Base-by-base conservation (phyloP, 2,888 invertebrate species). In the Meta bourneti region DNA sequence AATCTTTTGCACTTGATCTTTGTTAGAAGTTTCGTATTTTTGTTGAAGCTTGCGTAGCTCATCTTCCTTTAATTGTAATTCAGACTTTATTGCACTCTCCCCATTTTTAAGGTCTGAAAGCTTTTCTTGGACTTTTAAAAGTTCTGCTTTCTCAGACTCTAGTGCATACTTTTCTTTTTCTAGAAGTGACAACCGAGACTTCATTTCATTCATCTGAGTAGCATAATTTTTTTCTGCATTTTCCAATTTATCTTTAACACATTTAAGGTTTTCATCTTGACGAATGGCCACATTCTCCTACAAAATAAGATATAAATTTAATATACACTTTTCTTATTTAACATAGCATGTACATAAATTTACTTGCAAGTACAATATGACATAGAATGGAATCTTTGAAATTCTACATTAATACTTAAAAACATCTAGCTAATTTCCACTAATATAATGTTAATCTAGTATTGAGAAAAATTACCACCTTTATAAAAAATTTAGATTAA, bases 161-260 rank as follows among this genome's bases (percentile, higher is more conserved):
- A 89, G 52, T 2, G n/a, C 19, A 51, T 11, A 34, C 6, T 85
- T 93, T n/a, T 91, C 75, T 11, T 74, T 89, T 71, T 93, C 83
- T 19, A 82, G 83, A 54, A 78, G 78, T 52, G 61, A 79, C 69
- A 83, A 20, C n/a, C 52, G 78, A 1, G 52, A 34, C 20, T 89
- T 91, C 79, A 89, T 89, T 54, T 93, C 91, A 70, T 89, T 86
- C 71, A 89, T 69, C 16, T 91, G 75, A 48, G 81, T 89, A 19
- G 52, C 69, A 87, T 89, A 84, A 48, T 91, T 89, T 52, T 90
- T 84, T 83, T 93, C 92, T 51, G 80, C 90, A 81, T 79, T 82
- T 71, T 93, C 89, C 49, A 93, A 83, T 78, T 93, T 93, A 51
- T 91, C 88, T 74, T 88, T 79, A 16, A 88, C 16, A n/a, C 88